A percentile compares a stretch with the other conserved stretches of the same genome.
Evolutionary conservation across 1,140 invertebrate species (phyloP).

Genomic region (Rhizoglyphus robini): DNA sequence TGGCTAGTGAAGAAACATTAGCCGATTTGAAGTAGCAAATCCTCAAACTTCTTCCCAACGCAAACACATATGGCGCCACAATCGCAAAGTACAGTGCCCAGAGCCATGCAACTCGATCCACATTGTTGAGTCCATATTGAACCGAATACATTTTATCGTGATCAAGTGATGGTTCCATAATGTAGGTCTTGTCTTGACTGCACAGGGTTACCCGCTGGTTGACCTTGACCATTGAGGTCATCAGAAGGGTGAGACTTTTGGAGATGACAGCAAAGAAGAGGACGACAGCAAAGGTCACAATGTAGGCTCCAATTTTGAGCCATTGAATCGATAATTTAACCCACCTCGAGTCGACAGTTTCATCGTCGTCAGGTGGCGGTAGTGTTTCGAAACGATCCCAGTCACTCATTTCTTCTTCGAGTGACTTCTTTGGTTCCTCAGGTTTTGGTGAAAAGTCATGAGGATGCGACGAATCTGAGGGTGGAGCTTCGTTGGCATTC

Average conservation of each 20-base stretch:
- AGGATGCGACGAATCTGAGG: too few species aligned
- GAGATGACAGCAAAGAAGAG: constrained; percentile 30
- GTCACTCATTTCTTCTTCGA: constrained; percentile 47
- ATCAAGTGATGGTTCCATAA: constrained; percentile 21
- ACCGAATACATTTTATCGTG: constrained; percentile 24
- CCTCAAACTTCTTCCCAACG: constrained; percentile 61
- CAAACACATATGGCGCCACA: constrained; percentile 69
- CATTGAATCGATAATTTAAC: constrained; percentile 28
- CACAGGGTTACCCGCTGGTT: constrained; percentile 24
- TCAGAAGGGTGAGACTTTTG: constrained; percentile 33
- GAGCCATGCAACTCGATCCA: constrained; percentile 76
- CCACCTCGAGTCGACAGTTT: constrained; percentile 25
- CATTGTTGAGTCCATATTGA: constrained; percentile 26
- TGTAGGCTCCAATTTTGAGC: constrained; percentile 31
- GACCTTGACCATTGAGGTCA: constrained; percentile 33
- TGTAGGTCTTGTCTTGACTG: constrained; percentile 37
- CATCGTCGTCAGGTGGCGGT: constrained; percentile 68
- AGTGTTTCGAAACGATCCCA: constrained; percentile 91
- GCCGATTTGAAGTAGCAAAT: constrained; percentile 71
- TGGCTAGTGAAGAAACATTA: constrained; percentile 20
- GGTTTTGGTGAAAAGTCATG: too few species aligned
- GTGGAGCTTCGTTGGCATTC: too few species aligned
- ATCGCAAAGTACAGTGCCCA: constrained; percentile 76
- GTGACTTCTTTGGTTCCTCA: too few species aligned
- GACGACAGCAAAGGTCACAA: constrained; percentile 33